Base-by-base conservation (phyloP, 2,888 invertebrate species). In the Aporophyla lueneburgensis region DNA sequence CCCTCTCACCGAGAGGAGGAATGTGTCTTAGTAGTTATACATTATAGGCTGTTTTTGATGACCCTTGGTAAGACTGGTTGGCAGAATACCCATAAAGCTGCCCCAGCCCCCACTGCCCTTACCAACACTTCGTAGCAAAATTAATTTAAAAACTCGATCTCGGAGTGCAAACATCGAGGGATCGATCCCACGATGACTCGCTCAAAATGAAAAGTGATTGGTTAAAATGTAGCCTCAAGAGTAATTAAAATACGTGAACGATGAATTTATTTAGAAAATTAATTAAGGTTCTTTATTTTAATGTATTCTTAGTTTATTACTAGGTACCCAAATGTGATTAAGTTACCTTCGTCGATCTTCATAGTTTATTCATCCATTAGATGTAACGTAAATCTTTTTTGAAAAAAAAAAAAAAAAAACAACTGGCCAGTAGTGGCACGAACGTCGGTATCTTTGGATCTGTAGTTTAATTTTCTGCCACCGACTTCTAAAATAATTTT, bases 211-310 rank as follows among this genome's bases (percentile, higher is more conserved):
- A 77, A 71, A 83, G 77, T 77, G 33, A 46, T 63, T 49, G 19
- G 21, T 75, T 49, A 33, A 10, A 61, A 81, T 77, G 62, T 70
- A 63, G 21, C 46, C 67, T 75, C 70, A 73, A 16, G 61, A 71
- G 49, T 58, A 73, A 81, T 84, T 84, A 84, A 84, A 81, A 67
- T 79, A n/a, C 63, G 68, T 78, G 16, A 62, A 53, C 46, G 51
- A 40, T 71, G 69, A 68, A 71, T 72, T 78, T 53, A 70, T 81
- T 83, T 49, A 19, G 27, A 54, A 63, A 24, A 66, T 43, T 33
- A 46, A 84, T 81, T 70, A 72, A 66, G 78, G 69, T 61, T 78
- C 33, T 58, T 78, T 54, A 76, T n/a, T 46, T 58, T 49, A 66
- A 21, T 53, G 63, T 63, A 43, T 2, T 51, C 51, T 73, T 9